Evolutionary conservation across 2,113 vertebrate species (phyloP).

Genomic region (Chionis minor): DNA sequence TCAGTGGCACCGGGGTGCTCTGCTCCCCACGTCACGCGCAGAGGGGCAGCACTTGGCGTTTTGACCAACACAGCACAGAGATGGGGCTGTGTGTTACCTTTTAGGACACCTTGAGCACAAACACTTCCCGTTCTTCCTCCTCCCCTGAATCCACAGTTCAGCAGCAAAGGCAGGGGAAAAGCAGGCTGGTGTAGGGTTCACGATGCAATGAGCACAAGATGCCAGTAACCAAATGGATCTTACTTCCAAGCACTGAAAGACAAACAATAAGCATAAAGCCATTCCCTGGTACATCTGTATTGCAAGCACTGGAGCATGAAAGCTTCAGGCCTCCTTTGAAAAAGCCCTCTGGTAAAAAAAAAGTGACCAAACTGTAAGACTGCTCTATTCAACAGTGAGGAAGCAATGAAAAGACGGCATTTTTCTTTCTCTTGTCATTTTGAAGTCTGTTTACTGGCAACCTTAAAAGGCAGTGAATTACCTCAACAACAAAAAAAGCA

Average conservation of each 20-base stretch:
- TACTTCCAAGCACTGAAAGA: background rate
- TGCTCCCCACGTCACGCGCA: background rate
- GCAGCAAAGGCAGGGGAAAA: background rate
- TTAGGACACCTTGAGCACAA: background rate
- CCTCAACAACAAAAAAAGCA: background rate
- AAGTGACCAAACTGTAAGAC: background rate
- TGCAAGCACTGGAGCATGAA: background rate
- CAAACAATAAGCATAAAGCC: background rate
- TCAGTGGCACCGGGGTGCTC: background rate
- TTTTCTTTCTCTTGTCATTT: constrained; percentile 11
- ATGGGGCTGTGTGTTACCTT: background rate
- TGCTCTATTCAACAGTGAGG: background rate
- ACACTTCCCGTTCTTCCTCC: background rate
- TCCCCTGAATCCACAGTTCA: background rate
- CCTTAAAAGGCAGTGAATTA: constrained; percentile 16
- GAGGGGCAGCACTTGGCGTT: background rate
- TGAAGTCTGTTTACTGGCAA: constrained; percentile 1
- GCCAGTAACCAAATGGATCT: background rate
- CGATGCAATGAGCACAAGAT: background rate
- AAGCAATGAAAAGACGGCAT: background rate
- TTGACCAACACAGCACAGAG: background rate
- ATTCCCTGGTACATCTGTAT: background rate
- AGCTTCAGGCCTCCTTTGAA: background rate
- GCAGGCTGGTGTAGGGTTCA: background rate
- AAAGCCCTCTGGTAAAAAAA: background rate